Evolutionary conservation across 2,113 vertebrate species (phyloP).

Genomic region (Tautogolabrus adspersus): DNA sequence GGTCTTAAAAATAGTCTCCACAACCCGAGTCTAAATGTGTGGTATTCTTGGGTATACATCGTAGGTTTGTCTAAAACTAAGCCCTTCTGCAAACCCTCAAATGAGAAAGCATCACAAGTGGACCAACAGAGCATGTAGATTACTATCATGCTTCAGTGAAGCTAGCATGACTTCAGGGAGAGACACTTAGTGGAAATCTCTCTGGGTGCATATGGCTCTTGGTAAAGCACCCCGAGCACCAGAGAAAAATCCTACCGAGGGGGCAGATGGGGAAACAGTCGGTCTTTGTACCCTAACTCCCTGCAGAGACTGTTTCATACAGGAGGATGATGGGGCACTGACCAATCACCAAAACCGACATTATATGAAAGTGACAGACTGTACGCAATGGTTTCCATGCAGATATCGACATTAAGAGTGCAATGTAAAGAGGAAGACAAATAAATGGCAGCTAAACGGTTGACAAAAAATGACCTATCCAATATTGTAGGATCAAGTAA

Average conservation of each 20-base stretch:
- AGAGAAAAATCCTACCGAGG: conserved; percentile 31
- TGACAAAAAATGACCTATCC: no score
- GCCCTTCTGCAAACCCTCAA: neutral
- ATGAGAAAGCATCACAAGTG: conserved; percentile 28
- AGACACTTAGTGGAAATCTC: conserved; percentile 25
- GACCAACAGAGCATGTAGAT: conserved; percentile 28
- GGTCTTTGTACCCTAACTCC: conserved; percentile 3
- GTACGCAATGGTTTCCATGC: neutral
- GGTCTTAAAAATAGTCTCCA: neutral
- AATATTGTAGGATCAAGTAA: no score
- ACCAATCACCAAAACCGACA: conserved; percentile 4
- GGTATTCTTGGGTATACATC: neutral
- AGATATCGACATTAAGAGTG: no score
- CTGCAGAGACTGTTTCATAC: conserved; percentile 16
- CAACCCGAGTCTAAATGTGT: neutral
- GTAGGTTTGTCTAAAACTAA: conserved; percentile 5
- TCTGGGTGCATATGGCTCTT: conserved; percentile 27
- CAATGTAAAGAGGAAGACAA: no score
- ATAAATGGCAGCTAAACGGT: no score
- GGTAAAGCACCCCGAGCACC: neutral
- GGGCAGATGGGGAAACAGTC: conserved; percentile 47
- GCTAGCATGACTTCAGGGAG: conserved; percentile 7
- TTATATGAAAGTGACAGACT: no score
- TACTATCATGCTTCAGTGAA: conserved; percentile 9
- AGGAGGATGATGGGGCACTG: conserved; percentile 16